Evolutionary conservation across 2,113 vertebrate genomes (phyloP).

Genomic region (Hemibagrus wyckioides): DNA sequence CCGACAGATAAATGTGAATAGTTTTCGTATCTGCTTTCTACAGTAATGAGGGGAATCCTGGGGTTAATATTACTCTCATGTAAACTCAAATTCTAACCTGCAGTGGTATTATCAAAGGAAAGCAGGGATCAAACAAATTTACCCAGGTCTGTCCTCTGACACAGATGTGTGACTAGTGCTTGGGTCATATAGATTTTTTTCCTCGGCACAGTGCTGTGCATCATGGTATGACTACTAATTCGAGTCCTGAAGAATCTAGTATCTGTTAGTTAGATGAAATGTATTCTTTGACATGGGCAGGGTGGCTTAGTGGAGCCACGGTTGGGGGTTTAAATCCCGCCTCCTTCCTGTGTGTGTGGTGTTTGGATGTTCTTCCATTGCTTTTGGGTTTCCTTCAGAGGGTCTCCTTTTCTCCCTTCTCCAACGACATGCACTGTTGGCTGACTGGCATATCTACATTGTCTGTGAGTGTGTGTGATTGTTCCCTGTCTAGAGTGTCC

Average conservation of each 20-base stretch:
- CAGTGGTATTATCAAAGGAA: background rate
- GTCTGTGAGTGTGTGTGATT: too few species aligned
- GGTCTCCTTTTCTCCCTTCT: too few species aligned
- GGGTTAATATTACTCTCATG: background rate
- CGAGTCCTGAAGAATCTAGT: background rate
- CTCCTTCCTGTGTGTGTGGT: too few species aligned
- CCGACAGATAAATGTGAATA: background rate
- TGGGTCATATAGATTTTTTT: background rate
- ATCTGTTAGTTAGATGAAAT: background rate
- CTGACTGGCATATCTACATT: too few species aligned
- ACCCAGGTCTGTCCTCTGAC: background rate
- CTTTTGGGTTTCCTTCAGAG: too few species aligned
- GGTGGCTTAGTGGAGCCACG: too few species aligned
- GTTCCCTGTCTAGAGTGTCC: too few species aligned
- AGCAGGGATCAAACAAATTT: background rate
- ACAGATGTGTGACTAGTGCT: background rate
- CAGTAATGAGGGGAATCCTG: background rate
- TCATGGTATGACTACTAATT: background rate
- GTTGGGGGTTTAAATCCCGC: too few species aligned
- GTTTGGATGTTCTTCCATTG: too few species aligned
- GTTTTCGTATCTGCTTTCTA: background rate
- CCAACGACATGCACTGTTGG: too few species aligned
- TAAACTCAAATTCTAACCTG: background rate
- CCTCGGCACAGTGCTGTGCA: background rate
- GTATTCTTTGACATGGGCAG: background rate